Evolutionary conservation across 2,888 invertebrate species (phyloP).

Genomic region (Cloeon dipterum): DNA sequence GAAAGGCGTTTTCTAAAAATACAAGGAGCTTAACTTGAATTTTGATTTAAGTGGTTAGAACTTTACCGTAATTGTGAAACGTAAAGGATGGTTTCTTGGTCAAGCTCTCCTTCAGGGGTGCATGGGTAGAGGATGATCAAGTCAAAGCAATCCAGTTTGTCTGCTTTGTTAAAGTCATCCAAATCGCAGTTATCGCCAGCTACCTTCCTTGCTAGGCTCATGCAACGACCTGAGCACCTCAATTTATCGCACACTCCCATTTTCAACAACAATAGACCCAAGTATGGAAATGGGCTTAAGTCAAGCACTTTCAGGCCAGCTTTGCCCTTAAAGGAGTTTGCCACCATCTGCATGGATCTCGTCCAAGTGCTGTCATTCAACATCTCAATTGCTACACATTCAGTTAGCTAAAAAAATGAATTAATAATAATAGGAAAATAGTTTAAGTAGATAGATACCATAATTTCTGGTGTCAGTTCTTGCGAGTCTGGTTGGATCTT

Average conservation of each 20-base stretch:
- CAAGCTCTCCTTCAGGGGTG: conserved; percentile 30
- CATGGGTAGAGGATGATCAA: conserved; percentile 28
- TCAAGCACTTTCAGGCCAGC: too few relatives aligned
- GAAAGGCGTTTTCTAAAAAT: conserved; percentile 3
- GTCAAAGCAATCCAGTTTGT: conserved; percentile 24
- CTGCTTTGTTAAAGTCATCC: conserved; percentile 18
- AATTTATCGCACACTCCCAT: not conserved
- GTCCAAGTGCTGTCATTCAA: conserved; percentile 26
- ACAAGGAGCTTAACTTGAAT: too few relatives aligned
- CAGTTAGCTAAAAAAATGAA: too few relatives aligned
- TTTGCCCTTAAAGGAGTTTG: conserved; percentile 10
- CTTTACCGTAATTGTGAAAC: too few relatives aligned
- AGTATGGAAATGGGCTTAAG: conserved; percentile 34
- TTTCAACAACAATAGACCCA: conserved; percentile 31
- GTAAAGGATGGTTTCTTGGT: conserved; percentile 17
- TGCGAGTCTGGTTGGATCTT: not conserved
- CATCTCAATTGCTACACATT: conserved; percentile 21
- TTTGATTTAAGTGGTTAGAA: too few relatives aligned
- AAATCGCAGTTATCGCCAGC: conserved; percentile 20
- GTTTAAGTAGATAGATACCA: too few relatives aligned
- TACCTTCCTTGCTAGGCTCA: conserved; percentile 18
- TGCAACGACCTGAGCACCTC: conserved; percentile 20
- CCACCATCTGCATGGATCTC: conserved; percentile 18
- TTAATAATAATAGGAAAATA: too few relatives aligned
- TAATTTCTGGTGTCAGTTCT: not conserved